These are phyloP conservation scores for Ceuthmochares aereus DNA, from an alignment of 2,113 vertebrate genomes.

Conservation along the genomic window DNA sequence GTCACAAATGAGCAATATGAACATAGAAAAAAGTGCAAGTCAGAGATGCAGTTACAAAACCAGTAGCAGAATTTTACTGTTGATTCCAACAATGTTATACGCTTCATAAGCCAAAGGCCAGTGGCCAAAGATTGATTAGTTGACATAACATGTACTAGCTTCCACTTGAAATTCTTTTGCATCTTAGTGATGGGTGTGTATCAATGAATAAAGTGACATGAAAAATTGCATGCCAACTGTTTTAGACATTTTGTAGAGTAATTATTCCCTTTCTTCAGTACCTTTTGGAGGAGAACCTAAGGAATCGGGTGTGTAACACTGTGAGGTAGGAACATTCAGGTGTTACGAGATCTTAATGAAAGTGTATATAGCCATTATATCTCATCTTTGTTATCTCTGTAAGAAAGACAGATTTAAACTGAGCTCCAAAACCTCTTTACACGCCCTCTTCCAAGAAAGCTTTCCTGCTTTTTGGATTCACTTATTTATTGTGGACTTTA, in stretches of 20 bases:
- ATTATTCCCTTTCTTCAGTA: not conserved
- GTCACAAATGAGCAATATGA: not conserved
- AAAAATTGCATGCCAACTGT: not conserved
- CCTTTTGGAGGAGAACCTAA: not conserved
- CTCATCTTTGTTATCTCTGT: not conserved
- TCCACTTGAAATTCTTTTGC: not conserved
- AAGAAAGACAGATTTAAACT: not conserved
- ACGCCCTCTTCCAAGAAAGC: not conserved
- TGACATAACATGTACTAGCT: no score
- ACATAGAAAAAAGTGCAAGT: not conserved
- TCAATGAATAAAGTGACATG: not conserved
- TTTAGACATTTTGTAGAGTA: not conserved
- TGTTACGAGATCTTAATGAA: not conserved
- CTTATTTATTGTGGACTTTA: not conserved
- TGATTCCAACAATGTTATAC: not conserved
- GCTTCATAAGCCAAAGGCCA: not conserved
- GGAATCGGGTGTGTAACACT: not conserved
- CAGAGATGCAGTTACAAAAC: not conserved
- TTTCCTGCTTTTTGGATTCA: not conserved
- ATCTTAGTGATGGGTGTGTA: not conserved
- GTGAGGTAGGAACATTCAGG: not conserved
- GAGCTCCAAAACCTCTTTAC: not conserved
- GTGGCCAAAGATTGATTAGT: not conserved
- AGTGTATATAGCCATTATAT: not conserved
- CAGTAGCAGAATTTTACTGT: not conserved